Base-by-base conservation (phyloP, 30 jellyfish, hydroid and myxozoan genomes). In the Chironex yamaguchii region DNA sequence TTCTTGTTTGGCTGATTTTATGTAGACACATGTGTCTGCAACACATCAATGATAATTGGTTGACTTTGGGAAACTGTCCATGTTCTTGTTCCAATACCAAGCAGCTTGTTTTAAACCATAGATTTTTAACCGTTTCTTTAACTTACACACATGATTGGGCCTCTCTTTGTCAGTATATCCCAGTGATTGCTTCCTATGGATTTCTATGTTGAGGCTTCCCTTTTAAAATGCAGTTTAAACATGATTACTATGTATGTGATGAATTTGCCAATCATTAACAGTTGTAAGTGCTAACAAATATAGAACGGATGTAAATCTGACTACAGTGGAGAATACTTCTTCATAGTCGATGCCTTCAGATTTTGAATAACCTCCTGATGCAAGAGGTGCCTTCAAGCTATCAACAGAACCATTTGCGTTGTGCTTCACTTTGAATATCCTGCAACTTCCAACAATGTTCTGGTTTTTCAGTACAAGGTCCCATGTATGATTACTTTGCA, bases 71-170 rank as follows among this genome's bases (percentile, higher is more conserved):
- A 68, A 84, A 36, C 36, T 58, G 79, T 84, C 88, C 25, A n/a
- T n/a, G n/a, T n/a, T n/a, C n/a, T 62, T 6, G 58, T 84, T 84
- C 94, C 94, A 84, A 53, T 88, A 84, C 13, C 88, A 79, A 0
- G 89, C 94, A 30, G 94, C 81, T 84, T 84, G 89, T 42, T 84
- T 84, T 52, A 84, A 72, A 51, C 94, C 94, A 52, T 84, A 84
- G 1, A 84, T 84, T 29, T 87, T 84, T 71, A n/a, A n/a, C n/a
- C n/a, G n/a, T n/a, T 51, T 84, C 50, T 52, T 32, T 64, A 84
- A 54, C 63, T 84, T 84, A 48, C 94, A 84, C 23, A 71, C 94
- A 52, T 69, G 52, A 26, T 84, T 66, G 20, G 82, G 89, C 28
- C 62, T 84, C 27, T 84, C 88, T 24, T 58, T 22, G 66, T 84